Base-by-base conservation (phyloP, 2,797 vertebrate genomes). In the Sebastes steindachneri region DNA sequence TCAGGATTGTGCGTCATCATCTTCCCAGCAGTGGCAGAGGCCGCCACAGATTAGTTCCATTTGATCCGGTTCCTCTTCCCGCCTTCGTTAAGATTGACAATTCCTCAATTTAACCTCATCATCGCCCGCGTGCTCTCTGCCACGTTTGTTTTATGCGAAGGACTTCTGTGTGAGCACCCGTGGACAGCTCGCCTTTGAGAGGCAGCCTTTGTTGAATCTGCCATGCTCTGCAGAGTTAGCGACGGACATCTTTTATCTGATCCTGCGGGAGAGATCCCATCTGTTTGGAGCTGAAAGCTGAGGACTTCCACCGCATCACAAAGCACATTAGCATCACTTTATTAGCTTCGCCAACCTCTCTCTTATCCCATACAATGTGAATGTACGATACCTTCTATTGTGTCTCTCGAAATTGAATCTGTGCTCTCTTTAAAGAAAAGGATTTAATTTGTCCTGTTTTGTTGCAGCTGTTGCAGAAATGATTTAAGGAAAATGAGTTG, bases 341-440 rank as follows among this genome's bases (percentile, higher is more conserved):
- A 88, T 92, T 92, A 91, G 86, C 87, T 80, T 68, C 45, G 82
- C 84, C 87, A 86, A 84, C 78, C 66, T 64, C 57, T 75, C 88
- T 77, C 74, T 85, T 79, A 77, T 90, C 94, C 91, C 89, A 19
- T 85, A 78, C 83, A 94, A 94, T 94, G 94, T 95, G 94, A 94
- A 94, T 79, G 78, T 80, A 80, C 29, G n/a, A 87, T 76, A 79
- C 65, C 80, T 65, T 83, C 80, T 73, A 77, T 86, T 78, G 68
- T 90, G 81, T 86, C 73, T 86, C 75, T 85, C 68, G 35, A 77
- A 87, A 83, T 75, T 77, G 35, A 89, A 78, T 83, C 31, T 73
- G 29, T 77, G 72, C 66, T 78, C 71, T 83, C 55, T 62, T 31
- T 10, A 35, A 25, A 69, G 37, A 45, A 59, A n/a, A 26, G 3